Percentiles rank a stretch among this genome's conserved stretches.
Evolutionary conservation across 1,140 invertebrate genomes (phyloP).

Genomic region (Zophobas atratus): DNA sequence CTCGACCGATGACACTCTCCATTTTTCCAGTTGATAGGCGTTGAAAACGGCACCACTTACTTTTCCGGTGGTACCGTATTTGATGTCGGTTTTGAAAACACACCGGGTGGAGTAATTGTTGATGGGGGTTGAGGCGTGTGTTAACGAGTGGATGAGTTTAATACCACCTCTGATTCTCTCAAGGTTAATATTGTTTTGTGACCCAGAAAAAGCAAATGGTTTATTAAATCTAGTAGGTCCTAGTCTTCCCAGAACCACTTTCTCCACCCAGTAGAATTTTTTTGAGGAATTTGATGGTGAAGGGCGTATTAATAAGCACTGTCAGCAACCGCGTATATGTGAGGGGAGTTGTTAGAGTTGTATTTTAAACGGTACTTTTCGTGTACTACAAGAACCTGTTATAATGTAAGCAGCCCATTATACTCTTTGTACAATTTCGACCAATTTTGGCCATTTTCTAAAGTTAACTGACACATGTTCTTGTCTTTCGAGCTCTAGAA

Average conservation of each 20-base stretch:
- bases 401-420: no score
- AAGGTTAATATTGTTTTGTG: conserved; percentile 75
- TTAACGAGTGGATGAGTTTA: conserved; percentile 85
- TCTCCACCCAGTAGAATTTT: conserved; percentile 87
- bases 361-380: conserved; percentile 87
- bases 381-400: conserved; percentile 70
- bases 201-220: conserved; percentile 83
- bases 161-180: conserved; percentile 81
- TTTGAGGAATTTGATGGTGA: conserved; percentile 87
- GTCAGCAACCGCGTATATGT: conserved; percentile 91
- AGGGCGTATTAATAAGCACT: conserved; percentile 88
- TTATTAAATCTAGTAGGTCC: conserved; percentile 81
- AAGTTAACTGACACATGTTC: no score
- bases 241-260: conserved; percentile 88
- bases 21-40: conserved; percentile 91
- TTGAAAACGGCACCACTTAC: conserved; percentile 89
- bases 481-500: no score
- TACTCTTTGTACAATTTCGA: no score
- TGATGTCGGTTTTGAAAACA: conserved; percentile 87
- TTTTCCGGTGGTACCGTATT: conserved; percentile 88
- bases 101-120: conserved; percentile 90
- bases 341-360: conserved; percentile 91
- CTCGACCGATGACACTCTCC: conserved; percentile 86
- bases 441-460: no score
- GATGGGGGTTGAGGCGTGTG: conserved; percentile 88